Evolutionary conservation across 1,140 invertebrate genomes (phyloP).

Genomic region (Procambarus clarkii): DNA sequence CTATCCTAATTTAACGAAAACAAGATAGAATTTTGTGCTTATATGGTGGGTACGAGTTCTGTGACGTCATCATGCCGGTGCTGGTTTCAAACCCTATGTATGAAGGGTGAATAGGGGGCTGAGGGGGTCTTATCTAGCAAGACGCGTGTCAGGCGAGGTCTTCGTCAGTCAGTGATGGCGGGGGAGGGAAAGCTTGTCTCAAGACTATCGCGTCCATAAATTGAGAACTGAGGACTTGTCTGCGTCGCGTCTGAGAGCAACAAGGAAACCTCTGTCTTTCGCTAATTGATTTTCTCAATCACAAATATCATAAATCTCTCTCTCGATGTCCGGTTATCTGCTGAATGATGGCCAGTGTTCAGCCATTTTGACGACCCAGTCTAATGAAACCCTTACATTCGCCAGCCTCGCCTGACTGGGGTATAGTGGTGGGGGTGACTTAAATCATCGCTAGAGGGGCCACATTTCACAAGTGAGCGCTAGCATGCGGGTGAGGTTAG

Average conservation of each 20-base stretch:
- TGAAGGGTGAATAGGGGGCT: too few relatives aligned
- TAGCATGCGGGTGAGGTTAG: not conserved
- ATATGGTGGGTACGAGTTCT: too few relatives aligned
- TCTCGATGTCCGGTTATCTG: slow-evolving; percentile 56
- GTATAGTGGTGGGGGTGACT: too few relatives aligned
- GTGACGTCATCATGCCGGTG: too few relatives aligned
- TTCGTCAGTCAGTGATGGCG: slow-evolving; percentile 39
- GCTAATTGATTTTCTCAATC: slow-evolving; percentile 67
- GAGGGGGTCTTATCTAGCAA: slow-evolving; percentile 38
- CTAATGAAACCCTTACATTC: slow-evolving; percentile 13
- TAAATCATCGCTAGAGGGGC: not conserved
- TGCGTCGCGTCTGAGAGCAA: slow-evolving; percentile 37
- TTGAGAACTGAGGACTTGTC: slow-evolving; percentile 55
- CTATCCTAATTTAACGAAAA: too few relatives aligned
- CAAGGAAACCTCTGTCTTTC: slow-evolving; percentile 54
- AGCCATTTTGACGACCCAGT: slow-evolving; percentile 49
- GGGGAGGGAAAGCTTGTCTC: not conserved
- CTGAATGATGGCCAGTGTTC: slow-evolving; percentile 66
- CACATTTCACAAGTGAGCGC: not conserved
- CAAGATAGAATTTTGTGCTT: too few relatives aligned
- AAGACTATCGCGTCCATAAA: slow-evolving; percentile 57
- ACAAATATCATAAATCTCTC: slow-evolving; percentile 50
- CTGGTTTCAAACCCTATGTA: too few relatives aligned
- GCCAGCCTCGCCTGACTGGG: too few relatives aligned
- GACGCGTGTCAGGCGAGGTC: slow-evolving; percentile 49